Evolutionary conservation across 2,797 vertebrate species (phyloP).

Genomic region (Falco columbarius): DNA sequence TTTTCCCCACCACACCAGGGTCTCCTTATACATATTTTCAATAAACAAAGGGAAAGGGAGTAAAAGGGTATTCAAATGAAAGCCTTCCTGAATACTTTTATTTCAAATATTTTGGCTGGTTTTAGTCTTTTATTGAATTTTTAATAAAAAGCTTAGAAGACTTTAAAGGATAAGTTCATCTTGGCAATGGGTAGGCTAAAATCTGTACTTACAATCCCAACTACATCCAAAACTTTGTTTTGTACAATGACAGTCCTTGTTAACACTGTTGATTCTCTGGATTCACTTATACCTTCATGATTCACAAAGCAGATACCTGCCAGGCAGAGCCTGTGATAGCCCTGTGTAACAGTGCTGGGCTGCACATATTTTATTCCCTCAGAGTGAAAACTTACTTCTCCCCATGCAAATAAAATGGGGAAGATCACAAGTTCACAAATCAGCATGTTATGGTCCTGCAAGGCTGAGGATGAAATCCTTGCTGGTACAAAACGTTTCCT

Average conservation of each 20-base stretch:
- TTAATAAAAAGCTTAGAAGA: slow-evolving; percentile 41
- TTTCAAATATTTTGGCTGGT: not conserved
- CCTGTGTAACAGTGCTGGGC: not conserved
- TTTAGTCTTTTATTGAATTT: slow-evolving; percentile 34
- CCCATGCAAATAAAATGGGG: not conserved
- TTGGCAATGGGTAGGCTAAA: slow-evolving; percentile 12
- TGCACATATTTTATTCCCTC: not conserved
- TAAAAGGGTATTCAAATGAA: slow-evolving; percentile 41
- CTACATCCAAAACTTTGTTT: not conserved
- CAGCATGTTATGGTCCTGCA: not conserved
- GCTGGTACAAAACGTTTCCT: not conserved
- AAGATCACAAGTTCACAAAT: slow-evolving; percentile 5
- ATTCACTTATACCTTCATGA: not conserved
- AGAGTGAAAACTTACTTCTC: not conserved
- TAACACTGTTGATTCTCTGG: not conserved
- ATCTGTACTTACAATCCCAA: not conserved
- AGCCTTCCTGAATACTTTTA: slow-evolving; percentile 3
- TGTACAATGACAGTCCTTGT: not conserved
- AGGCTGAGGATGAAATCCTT: not conserved
- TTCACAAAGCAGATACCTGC: not conserved
- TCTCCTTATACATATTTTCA: not conserved
- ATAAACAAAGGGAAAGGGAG: not conserved
- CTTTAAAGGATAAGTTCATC: slow-evolving; percentile 4
- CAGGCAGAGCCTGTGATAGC: not conserved
- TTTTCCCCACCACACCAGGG: not conserved